Percentiles rank a stretch among this genome's conserved stretches.
phyloP scores from a whole-genome alignment of 2,797 vertebrate genomes.

The Macrochelys suwanniensis region DNA sequence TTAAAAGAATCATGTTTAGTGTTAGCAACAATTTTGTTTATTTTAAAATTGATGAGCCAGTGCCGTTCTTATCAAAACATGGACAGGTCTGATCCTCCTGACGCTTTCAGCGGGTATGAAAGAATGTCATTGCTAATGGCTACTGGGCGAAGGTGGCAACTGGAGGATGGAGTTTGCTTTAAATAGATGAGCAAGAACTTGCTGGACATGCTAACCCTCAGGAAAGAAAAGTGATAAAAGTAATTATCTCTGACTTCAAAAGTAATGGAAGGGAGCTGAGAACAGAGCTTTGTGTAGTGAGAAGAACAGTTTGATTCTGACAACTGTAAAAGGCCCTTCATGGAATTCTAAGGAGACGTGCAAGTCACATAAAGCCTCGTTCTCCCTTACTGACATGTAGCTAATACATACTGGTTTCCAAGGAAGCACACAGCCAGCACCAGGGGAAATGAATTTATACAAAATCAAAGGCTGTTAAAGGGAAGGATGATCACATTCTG shows the following conservation, averaged over 20 bases:
- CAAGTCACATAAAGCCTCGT: neutral
- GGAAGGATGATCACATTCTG: neutral
- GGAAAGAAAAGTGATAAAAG: neutral
- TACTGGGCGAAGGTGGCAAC: neutral
- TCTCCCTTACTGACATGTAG: neutral
- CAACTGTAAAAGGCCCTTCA: neutral
- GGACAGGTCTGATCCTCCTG: neutral
- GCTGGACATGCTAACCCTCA: rapidly evolving
- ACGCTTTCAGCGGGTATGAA: neutral
- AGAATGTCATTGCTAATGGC: neutral
- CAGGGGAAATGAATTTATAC: neutral
- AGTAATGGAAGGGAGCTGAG: neutral
- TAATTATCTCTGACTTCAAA: neutral
- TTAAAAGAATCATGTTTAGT: neutral
- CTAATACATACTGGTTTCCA: neutral
- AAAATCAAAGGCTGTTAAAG: neutral
- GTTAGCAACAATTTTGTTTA: neutral
- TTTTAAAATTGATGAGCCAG: neutral
- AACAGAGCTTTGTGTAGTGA: neutral
- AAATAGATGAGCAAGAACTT: neutral
- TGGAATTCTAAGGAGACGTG: neutral
- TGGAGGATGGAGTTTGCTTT: neutral
- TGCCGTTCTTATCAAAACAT: rapidly evolving
- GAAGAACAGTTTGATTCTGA: neutral
- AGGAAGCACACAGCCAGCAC: neutral